Evolutionary conservation across 2,888 invertebrate genomes (phyloP).

Genomic region (Zelleria hepariella): DNA sequence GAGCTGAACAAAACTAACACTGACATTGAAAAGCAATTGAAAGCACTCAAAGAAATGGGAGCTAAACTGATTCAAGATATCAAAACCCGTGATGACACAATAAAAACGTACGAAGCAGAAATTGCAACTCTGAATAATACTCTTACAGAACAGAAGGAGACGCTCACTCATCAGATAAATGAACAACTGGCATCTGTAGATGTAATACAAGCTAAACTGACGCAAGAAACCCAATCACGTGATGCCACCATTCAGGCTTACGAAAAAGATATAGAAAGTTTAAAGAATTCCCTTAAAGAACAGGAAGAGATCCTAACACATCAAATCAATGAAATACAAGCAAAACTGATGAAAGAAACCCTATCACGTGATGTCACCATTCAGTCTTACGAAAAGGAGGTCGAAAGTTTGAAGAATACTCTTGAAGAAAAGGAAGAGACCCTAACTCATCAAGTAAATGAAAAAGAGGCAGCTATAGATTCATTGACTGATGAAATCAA

Average conservation of each 20-base stretch:
- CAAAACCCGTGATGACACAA: neutral
- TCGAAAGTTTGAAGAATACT: constrained; percentile 26
- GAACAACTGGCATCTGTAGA: neutral
- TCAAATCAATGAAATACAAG: neutral
- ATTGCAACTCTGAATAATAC: neutral
- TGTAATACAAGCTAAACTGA: constrained; percentile 11
- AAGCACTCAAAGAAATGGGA: neutral
- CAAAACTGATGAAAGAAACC: constrained; percentile 26
- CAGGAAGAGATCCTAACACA: constrained; percentile 29
- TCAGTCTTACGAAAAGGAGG: constrained; percentile 29
- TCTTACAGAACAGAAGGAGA: neutral
- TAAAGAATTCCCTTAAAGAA: constrained; percentile 24
- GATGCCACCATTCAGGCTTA: constrained; percentile 26
- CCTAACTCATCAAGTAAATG: constrained; percentile 19
- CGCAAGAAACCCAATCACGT: constrained; percentile 29
- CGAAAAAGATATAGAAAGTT: constrained; percentile 31
- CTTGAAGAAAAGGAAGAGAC: constrained; percentile 30
- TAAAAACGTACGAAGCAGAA: neutral
- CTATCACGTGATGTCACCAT: constrained; percentile 26
- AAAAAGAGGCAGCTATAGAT: constrained; percentile 31
- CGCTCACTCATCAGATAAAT: neutral
- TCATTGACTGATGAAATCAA: constrained; percentile 14
- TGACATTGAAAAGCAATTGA: neutral
- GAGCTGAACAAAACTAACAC: neutral
- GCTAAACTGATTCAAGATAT: neutral